Base-by-base conservation (phyloP, 1,140 invertebrate genomes). In the Drosophila arizonae region DNA sequence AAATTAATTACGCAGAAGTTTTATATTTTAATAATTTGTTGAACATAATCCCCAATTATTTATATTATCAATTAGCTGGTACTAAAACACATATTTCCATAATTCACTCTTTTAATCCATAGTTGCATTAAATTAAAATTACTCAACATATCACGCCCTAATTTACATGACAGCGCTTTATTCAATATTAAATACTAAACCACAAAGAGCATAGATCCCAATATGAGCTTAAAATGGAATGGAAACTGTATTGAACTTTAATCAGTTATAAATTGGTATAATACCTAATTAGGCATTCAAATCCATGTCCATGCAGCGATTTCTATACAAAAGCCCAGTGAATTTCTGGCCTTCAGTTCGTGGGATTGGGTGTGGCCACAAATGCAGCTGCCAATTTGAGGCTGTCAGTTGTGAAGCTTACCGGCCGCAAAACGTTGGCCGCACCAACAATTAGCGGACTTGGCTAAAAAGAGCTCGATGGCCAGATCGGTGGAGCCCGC, bases 371-470 rank as follows among this genome's bases (percentile, higher is more conserved):
- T 24, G 17, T 28, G 62, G 62, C 81, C 81, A 33, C 71, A 81
- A 87, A 57, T 70, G 63, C 57, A 71, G 78, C 62, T 81, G 46
- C 24, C 64, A 68, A 68, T 73, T 57, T 56, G 36, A 11, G 26
- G 57, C 28, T 51, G 66, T 55, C 43, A 71, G 51, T 81, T 82
- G 46, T 70, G 66, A 33, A 17, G 57, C 58, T 73, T 73, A 57
- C 51, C 64, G 67, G 68, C 58, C 58, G 65, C 64, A 74, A 41
- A 66, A 55, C 65, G 61, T 61, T 9, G 28, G 56, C 51, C 58
- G 17, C 52, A 56, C 62, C 45, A 45, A 60, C 75, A 70, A 84
- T 85, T 85, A 72, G 64, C 64, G 17, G 45, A 50, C 56, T n/a
- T 50, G 24, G 21, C 30, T 36, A 39, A 50, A 9, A 8, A 17